Conservation (phyloP, 2,888 invertebrate genomes). For the Campoplex nolae region DNA sequence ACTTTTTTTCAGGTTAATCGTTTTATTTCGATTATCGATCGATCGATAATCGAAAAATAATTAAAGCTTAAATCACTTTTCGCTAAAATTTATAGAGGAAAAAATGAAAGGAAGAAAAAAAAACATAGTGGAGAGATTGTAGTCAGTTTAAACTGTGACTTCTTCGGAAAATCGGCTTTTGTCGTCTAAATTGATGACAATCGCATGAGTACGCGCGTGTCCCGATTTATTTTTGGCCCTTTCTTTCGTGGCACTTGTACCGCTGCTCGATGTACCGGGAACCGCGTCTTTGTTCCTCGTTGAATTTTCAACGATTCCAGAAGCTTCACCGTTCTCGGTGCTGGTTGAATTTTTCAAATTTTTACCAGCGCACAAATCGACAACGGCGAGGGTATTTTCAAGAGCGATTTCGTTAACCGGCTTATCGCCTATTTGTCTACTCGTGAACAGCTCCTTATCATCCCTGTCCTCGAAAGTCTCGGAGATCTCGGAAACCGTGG, state of each 20-base stretch:
- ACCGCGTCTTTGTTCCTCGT: constrained; percentile 42
- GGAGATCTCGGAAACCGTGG: constrained; percentile 68
- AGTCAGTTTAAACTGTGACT: constrained; percentile 88
- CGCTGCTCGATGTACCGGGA: constrained; percentile 21
- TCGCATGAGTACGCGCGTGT: constrained; percentile 91
- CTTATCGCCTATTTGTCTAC: constrained; percentile 82
- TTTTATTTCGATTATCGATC: not conserved
- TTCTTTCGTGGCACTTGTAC: constrained; percentile 59
- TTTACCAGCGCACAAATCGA: constrained; percentile 44
- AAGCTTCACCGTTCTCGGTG: constrained; percentile 60
- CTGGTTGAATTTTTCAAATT: constrained; percentile 61
- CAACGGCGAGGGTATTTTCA: constrained; percentile 35
- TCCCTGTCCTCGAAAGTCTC: constrained; percentile 85
- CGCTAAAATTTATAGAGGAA: not conserved
- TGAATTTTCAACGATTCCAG: constrained; percentile 47
- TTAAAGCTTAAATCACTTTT: not conserved
- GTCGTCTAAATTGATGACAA: constrained; percentile 92
- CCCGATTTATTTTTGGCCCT: constrained; percentile 85
- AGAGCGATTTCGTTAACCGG: constrained; percentile 69
- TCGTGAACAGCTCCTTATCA: constrained; percentile 81
- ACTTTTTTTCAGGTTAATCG: not conserved
- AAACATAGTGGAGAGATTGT: not conserved
- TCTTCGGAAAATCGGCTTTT: constrained; percentile 93
- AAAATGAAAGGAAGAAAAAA: not conserved
- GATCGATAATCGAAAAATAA: too few relatives aligned